Evolutionary conservation across 2,888 invertebrate genomes (phyloP).

Genomic region (Melanchra persicariae): DNA sequence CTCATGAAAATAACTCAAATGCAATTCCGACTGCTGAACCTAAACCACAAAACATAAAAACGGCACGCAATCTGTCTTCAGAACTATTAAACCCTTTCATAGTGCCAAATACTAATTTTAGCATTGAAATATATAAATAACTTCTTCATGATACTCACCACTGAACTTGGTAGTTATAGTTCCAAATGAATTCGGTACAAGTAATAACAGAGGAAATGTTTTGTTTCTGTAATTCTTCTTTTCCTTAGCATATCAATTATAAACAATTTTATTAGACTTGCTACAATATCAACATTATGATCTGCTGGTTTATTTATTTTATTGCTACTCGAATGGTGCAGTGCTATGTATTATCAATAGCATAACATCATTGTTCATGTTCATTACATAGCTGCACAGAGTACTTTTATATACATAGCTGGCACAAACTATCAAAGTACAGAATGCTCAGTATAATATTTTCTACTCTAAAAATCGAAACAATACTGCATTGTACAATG

Average conservation of each 20-base stretch:
- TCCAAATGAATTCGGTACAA: neutral
- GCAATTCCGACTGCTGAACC: neutral
- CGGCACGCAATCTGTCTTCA: conserved; percentile 20
- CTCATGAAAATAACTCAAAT: conserved; percentile 34
- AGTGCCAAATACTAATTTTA: conserved; percentile 49
- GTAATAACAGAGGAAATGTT: neutral
- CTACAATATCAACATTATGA: neutral
- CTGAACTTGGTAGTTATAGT: conserved; percentile 27
- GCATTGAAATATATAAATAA: conserved; percentile 39
- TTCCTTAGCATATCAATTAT: neutral
- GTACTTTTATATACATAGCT: too few relatives aligned
- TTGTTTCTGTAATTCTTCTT: neutral
- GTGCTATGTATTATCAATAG: too few relatives aligned
- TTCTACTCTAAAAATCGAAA: too few relatives aligned
- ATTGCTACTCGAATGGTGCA: conserved; percentile 29
- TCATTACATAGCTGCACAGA: too few relatives aligned
- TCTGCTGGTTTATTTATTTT: conserved; percentile 18
- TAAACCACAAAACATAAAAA: conserved; percentile 8
- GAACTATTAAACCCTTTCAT: conserved; percentile 22
- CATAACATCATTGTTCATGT: too few relatives aligned
- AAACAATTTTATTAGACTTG: neutral
- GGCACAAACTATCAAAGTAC: conserved; percentile 43
- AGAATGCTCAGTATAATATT: conserved; percentile 8
- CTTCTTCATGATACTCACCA: conserved; percentile 43
- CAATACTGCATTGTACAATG: too few relatives aligned